A percentile compares a stretch with the other conserved stretches of the same genome.
These are phyloP conservation scores for Ischnura elegans DNA, from an alignment of 2,888 invertebrate species.

Conservation along the genomic window DNA sequence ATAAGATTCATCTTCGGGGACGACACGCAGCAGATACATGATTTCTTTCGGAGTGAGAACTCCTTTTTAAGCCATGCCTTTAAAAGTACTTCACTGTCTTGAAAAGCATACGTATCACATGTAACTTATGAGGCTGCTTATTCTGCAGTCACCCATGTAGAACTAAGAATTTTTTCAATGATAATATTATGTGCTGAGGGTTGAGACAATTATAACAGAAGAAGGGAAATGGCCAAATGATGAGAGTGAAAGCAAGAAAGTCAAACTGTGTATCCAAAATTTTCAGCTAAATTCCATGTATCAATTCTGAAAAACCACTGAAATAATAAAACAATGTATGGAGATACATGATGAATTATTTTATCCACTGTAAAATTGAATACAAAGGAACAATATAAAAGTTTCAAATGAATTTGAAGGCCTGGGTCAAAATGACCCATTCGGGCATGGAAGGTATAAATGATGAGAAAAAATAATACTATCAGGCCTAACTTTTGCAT, in stretches of 20 bases:
- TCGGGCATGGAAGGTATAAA: background rate
- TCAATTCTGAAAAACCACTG: background rate
- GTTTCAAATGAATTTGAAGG: background rate
- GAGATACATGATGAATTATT: background rate
- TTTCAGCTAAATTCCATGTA: background rate
- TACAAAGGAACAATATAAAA: background rate
- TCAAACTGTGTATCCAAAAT: background rate
- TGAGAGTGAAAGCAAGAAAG: background rate
- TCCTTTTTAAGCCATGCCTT: too few species aligned
- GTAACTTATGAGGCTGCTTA: too few species aligned
- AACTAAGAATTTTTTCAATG: background rate
- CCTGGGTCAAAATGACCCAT: background rate
- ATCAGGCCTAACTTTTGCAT: too few species aligned
- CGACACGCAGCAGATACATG: too few species aligned
- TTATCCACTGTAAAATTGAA: background rate
- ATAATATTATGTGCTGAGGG: background rate
- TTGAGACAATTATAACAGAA: background rate
- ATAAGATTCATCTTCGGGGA: too few species aligned
- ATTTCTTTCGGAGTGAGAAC: too few species aligned
- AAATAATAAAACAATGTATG: background rate
- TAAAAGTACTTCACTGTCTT: too few species aligned
- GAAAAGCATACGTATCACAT: too few species aligned
- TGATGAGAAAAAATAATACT: background rate
- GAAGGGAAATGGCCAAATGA: background rate
- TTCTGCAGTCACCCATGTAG: too few species aligned